These are phyloP conservation scores for Thelaira solivaga DNA, from an alignment of 2,888 invertebrate genomes.

Conservation along the genomic window DNA sequence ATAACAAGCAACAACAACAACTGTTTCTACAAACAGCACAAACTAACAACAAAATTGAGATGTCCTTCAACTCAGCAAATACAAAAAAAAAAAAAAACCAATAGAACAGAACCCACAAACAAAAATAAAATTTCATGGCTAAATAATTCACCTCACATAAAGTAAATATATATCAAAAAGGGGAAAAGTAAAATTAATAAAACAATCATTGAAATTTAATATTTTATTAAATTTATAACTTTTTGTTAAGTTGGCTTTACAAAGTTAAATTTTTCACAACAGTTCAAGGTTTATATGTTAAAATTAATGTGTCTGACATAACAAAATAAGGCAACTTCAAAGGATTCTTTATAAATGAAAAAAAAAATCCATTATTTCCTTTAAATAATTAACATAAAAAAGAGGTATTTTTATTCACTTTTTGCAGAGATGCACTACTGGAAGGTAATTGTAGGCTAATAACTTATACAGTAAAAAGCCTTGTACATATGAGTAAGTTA, in stretches of 20 bases:
- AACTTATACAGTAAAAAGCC: no score
- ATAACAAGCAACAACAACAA: constrained; percentile 17
- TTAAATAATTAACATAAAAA: no score
- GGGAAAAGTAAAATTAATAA: not conserved
- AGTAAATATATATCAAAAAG: constrained; percentile 32
- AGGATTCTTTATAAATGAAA: no score
- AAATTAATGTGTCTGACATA: constrained; percentile 29
- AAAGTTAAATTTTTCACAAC: not conserved
- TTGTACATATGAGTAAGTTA: no score
- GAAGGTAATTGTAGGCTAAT: no score
- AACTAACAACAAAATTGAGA: constrained; percentile 49
- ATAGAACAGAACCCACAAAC: not conserved
- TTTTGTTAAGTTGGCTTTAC: not conserved
- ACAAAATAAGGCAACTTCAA: no score
- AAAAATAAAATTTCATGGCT: constrained; percentile 10
- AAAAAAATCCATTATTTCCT: no score
- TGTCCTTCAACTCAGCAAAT: constrained; percentile 52
- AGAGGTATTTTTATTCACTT: no score
- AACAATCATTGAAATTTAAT: not conserved
- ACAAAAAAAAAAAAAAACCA: no score
- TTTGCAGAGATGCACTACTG: no score
- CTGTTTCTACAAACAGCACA: not conserved
- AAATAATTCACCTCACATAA: constrained; percentile 5
- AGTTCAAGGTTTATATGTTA: not conserved
- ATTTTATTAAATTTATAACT: constrained; percentile 6